phyloP scores from a whole-genome alignment of 1,140 invertebrate genomes.

The Drosophila jambulina region DNA sequence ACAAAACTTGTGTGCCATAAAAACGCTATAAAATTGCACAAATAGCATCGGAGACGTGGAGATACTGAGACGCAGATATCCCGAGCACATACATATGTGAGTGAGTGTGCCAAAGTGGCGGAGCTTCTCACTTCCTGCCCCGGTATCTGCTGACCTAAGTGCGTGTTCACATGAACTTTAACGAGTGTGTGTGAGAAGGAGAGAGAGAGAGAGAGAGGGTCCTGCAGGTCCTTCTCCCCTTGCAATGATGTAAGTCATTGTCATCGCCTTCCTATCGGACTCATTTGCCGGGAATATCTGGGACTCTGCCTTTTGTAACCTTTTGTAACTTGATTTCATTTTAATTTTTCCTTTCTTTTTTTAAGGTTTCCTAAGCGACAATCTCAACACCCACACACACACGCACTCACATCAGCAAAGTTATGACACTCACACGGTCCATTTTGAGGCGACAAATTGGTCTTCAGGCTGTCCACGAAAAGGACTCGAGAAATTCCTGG shows the following conservation, averaged over 20 bases:
- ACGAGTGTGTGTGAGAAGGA: constrained; percentile 24
- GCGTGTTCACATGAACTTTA: constrained; percentile 62
- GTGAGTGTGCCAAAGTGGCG: constrained; percentile 37
- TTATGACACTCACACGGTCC: constrained; percentile 52
- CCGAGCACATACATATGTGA: constrained; percentile 46
- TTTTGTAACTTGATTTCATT: constrained; percentile 67
- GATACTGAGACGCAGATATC: constrained; percentile 36
- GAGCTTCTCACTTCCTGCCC: constrained; percentile 24
- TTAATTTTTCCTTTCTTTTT: constrained; percentile 49
- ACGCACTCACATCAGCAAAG: constrained; percentile 35
- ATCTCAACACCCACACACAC: constrained; percentile 47
- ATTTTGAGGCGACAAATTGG: constrained; percentile 66
- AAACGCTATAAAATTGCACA: constrained; percentile 80
- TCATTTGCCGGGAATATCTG: constrained; percentile 51
- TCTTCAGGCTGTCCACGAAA: constrained; percentile 44
- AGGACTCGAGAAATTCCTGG: constrained; percentile 26
- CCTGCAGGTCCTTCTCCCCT: constrained; percentile 28
- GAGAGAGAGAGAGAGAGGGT: background rate
- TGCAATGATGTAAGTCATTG: constrained; percentile 44
- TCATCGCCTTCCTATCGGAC: constrained; percentile 45
- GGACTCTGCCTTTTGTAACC: constrained; percentile 26
- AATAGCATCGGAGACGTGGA: constrained; percentile 61
- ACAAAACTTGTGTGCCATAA: constrained; percentile 72
- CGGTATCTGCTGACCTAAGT: constrained; percentile 69
- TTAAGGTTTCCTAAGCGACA: constrained; percentile 17